These are phyloP conservation scores for Semicossyphus pulcher DNA, from an alignment of 2,113 vertebrate species.

Conservation along the genomic window DNA sequence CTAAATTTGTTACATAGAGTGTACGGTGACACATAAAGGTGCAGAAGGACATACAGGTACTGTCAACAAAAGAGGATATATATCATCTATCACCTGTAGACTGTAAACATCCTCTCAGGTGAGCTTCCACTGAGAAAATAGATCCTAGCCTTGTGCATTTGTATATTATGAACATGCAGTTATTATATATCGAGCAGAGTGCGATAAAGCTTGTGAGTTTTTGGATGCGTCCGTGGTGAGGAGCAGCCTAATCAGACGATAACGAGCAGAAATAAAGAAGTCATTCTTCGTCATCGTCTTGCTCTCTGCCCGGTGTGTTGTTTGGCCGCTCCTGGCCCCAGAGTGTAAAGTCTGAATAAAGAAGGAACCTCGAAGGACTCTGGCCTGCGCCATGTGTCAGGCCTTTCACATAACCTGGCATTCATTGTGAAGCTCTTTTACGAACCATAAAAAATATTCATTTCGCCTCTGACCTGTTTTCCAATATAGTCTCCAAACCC, in stretches of 20 bases:
- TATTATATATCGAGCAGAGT: conserved; percentile 1
- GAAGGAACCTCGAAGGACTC: conserved; percentile 61
- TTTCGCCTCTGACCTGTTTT: conserved; percentile 78
- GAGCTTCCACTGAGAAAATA: background rate
- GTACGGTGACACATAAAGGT: background rate
- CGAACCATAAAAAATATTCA: conserved; percentile 78
- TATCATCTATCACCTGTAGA: background rate
- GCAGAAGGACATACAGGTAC: background rate
- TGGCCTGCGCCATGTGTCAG: conserved; percentile 66
- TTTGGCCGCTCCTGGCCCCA: conserved; percentile 51
- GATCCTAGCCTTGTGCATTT: background rate
- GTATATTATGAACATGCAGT: background rate
- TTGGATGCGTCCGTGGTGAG: conserved; percentile 18
- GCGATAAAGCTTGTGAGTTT: conserved; percentile 16
- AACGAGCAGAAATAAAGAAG: conserved; percentile 68
- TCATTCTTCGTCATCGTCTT: conserved; percentile 57
- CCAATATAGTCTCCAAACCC: conserved; percentile 78
- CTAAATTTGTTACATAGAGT: background rate
- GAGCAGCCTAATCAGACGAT: conserved; percentile 61
- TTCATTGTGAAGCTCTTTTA: conserved; percentile 77
- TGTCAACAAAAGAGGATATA: background rate
- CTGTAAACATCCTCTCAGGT: background rate
- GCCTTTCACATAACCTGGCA: conserved; percentile 78
- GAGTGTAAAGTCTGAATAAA: conserved; percentile 49
- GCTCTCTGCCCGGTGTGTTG: conserved; percentile 50